Evolutionary conservation across 2,797 vertebrate species (phyloP).

Genomic region (Simalia tracyae): DNA sequence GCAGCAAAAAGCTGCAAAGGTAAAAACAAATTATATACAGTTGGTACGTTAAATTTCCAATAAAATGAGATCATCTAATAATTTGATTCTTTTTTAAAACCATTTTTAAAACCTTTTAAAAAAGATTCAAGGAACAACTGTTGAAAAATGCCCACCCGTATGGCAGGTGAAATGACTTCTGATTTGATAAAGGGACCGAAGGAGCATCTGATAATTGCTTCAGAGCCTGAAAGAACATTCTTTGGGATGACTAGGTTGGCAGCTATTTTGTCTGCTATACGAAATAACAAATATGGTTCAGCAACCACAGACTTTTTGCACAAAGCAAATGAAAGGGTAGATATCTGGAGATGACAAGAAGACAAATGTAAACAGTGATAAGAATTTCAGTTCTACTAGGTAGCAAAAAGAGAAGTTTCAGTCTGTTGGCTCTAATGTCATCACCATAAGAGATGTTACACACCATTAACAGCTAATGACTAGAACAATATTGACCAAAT

Average conservation of each 20-base stretch:
- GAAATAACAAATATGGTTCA: neutral
- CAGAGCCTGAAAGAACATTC: neutral
- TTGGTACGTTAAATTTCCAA: neutral
- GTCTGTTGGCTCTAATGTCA: neutral
- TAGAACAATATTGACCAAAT: neutral
- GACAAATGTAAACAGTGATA: neutral
- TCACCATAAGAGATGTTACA: rapidly evolving
- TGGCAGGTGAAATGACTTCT: neutral
- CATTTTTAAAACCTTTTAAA: too few relatives aligned
- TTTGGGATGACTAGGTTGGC: neutral
- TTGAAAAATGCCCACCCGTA: neutral
- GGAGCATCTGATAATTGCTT: neutral
- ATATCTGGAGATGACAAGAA: neutral
- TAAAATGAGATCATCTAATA: neutral
- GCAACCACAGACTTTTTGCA: neutral
- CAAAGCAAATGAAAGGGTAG: neutral
- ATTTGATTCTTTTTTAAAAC: neutral
- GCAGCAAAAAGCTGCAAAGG: neutral
- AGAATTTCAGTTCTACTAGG: neutral
- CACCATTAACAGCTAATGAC: neutral
- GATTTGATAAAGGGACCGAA: neutral
- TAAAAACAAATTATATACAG: neutral
- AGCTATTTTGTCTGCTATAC: neutral
- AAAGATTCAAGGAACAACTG: neutral
- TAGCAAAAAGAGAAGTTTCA: neutral